A percentile compares a stretch with the other conserved stretches of the same genome.
Evolutionary conservation across 2,113 vertebrate species (phyloP).

Genomic region (Chlorodrepanis virens): DNA sequence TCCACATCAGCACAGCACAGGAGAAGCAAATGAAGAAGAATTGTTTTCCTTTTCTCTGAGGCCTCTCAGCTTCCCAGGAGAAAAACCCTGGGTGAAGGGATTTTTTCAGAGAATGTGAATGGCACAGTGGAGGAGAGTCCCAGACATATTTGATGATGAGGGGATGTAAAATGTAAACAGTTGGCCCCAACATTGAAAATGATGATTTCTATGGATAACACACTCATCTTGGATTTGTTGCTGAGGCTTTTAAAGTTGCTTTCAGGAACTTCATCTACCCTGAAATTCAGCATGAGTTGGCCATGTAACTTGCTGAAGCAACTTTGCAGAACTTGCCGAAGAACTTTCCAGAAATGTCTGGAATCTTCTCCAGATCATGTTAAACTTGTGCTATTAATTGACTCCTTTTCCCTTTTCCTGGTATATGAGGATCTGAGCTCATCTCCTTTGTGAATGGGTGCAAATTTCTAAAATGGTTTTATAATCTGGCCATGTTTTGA

Average conservation of each 20-base stretch:
- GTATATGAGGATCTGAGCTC: not conserved
- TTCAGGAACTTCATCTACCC: not conserved
- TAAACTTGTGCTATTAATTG: not conserved
- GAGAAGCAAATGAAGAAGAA: too few species aligned
- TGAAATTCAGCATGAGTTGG: not conserved
- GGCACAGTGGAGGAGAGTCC: not conserved
- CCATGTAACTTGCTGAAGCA: not conserved
- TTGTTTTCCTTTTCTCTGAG: too few species aligned
- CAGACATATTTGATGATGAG: not conserved
- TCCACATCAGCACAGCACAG: too few species aligned
- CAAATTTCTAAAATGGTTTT: not conserved
- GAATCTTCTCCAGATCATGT: not conserved
- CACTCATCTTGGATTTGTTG: not conserved
- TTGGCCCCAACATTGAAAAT: not conserved
- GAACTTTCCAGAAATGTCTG: too few species aligned
- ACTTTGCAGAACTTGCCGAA: not conserved
- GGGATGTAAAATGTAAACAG: not conserved
- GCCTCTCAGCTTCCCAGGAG: too few species aligned
- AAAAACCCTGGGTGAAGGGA: too few species aligned
- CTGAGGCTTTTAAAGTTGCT: not conserved
- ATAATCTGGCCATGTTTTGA: not conserved
- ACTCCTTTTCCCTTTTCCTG: not conserved
- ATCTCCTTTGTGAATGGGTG: not conserved
- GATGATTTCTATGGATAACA: not conserved
- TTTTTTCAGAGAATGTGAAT: too few species aligned